Base-by-base conservation (phyloP, 2,888 invertebrate genomes). In the Drosophila mulleri region DNA sequence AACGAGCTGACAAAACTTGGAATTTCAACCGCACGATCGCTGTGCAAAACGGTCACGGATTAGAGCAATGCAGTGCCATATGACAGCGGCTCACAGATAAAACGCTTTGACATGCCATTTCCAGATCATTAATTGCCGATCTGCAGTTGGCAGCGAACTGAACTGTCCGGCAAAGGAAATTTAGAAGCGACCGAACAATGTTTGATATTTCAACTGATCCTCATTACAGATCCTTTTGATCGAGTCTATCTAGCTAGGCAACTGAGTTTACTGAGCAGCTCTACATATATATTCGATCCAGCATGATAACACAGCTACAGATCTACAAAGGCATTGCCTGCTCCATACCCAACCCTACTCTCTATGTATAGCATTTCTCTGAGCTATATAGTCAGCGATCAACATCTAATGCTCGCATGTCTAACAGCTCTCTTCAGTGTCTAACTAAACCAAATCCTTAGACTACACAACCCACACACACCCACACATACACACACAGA, bases 1-100 rank as follows among this genome's bases (percentile, higher is more conserved):
- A 91, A 91, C 91, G 80, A 90, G 89, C 91, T 91, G 92, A 91
- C 91, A 91, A 85, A 82, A 83, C 89, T 77, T 67, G 81, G 89
- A 81, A 84, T 85, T 78, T 72, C 39, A 39, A 69, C 72, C 72
- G 67, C 78, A 78, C 78, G 78, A 78, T 78, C 76, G 52, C 67
- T 71, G 75, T 71, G 75, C 76, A 79, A 71, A 75, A 74, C 62
- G 77, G 79, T 75, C 77, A 77, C 77, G 80, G 76, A 66, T 71
- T 60, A 54, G 45, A 41, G 35, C 70, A 71, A 32, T 61, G 74
- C 74, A 65, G 41, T 65, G 56, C 78, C 68, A 78, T 77, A 80
- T 82, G 82, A 83, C 87, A 86, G 82, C 72, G 52, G 54, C 35
- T 52, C 52, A 50, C 64, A 78, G 84, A 84, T 84, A 83, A 84